phyloP scores from a whole-genome alignment of 2,797 vertebrate species.

The Falco rusticolus region DNA sequence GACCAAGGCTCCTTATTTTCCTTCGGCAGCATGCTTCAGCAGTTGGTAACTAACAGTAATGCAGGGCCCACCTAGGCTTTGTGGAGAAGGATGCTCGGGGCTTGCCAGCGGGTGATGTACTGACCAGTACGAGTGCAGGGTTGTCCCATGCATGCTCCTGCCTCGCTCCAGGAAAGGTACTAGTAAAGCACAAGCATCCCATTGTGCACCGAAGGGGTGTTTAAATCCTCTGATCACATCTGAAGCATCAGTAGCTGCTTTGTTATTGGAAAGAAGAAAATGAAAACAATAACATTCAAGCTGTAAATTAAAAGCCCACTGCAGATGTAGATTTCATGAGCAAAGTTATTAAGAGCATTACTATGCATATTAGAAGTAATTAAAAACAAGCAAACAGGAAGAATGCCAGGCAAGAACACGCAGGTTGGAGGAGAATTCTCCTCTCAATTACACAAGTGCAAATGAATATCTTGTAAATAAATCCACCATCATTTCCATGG shows the following conservation, averaged over 20 bases:
- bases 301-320: slow-evolving; percentile 53
- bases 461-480: slow-evolving; percentile 41
- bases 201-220: not conserved
- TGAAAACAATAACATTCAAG: not conserved
- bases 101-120: not conserved
- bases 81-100: not conserved
- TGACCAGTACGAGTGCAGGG: not conserved
- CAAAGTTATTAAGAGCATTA: slow-evolving; percentile 30
- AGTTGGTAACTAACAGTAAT: not conserved
- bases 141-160: not conserved
- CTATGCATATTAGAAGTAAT: slow-evolving; percentile 33
- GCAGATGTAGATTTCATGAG: slow-evolving; percentile 15
- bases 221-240: not conserved
- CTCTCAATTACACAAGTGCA: not conserved
- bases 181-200: not conserved
- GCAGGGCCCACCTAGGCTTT: not conserved
- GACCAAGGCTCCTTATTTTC: not conserved
- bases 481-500: not conserved
- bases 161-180: not conserved
- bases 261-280: slow-evolving; percentile 17
- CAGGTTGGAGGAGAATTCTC: slow-evolving; percentile 7
- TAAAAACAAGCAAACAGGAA: slow-evolving; percentile 31
- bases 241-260: not conserved
- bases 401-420: not conserved
- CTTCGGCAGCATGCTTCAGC: not conserved